phyloP scores from a whole-genome alignment of 2,888 invertebrate genomes.

The Geophilus truncorum region DNA sequence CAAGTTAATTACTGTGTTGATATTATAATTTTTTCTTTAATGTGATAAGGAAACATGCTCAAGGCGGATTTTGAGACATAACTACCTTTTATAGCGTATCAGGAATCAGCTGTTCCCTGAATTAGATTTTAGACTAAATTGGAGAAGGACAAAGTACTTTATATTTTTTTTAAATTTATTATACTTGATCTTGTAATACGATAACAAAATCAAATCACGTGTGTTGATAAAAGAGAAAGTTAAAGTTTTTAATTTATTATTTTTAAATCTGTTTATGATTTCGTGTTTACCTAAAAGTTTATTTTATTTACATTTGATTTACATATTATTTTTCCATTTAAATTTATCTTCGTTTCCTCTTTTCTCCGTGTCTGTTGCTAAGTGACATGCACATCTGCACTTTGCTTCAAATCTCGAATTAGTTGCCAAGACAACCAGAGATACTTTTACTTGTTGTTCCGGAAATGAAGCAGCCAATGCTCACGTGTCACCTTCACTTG shows the following conservation, averaged over 20 bases:
- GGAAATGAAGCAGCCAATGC: constrained; percentile 2
- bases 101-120: too few species aligned
- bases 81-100: too few species aligned
- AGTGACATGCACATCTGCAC: neutral
- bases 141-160: neutral
- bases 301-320: neutral
- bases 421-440: neutral
- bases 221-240: neutral
- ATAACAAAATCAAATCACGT: neutral
- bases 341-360: neutral
- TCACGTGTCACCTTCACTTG: constrained; percentile 30
- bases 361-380: neutral
- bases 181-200: neutral
- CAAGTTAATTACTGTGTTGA: too few species aligned
- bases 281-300: neutral
- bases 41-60: too few species aligned
- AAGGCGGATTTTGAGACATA: too few species aligned
- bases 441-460: constrained; percentile 4
- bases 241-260: neutral
- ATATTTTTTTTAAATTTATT: neutral
- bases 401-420: neutral
- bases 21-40: too few species aligned
- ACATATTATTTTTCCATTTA: neutral
- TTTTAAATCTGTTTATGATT: neutral
- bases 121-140: too few species aligned